Conservation (phyloP, 2,888 invertebrate species). For the Zaprionus lineosus region DNA sequence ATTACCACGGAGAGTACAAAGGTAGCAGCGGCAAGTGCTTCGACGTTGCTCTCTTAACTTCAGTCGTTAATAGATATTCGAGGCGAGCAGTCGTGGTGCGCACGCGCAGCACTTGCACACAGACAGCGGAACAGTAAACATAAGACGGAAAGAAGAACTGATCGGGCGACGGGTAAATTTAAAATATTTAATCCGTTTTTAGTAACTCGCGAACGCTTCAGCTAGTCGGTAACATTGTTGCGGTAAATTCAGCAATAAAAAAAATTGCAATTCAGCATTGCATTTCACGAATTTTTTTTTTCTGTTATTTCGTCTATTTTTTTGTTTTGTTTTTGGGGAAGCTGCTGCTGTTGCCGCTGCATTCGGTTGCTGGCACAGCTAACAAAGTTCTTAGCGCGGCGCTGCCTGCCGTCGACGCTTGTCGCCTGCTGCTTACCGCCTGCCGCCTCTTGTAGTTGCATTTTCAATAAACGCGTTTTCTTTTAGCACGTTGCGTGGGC, state of each 20-base stretch:
- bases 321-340: conserved; percentile 3
- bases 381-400: conserved; percentile 47
- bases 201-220: conserved; percentile 56
- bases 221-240: conserved; percentile 49
- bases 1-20: too few relatives aligned
- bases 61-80: conserved; percentile 44
- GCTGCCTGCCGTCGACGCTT: conserved; percentile 6
- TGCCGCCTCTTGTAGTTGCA: conserved; percentile 47
- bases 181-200: conserved; percentile 40
- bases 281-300: conserved; percentile 11
- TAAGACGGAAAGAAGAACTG: conserved; percentile 21
- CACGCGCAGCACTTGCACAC: conserved; percentile 42
- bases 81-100: conserved; percentile 48
- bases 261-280: conserved; percentile 28
- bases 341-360: too few relatives aligned
- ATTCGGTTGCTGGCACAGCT: conserved; percentile 23
- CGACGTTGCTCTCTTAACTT: conserved; percentile 17
- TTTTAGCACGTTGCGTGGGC: conserved; percentile 70
- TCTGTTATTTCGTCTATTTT: conserved; percentile 4
- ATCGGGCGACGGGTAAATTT: conserved; percentile 39
- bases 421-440: conserved; percentile 21
- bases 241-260: conserved; percentile 13
- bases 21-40: not conserved
- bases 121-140: conserved; percentile 11
- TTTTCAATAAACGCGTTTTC: conserved; percentile 74